These are phyloP conservation scores for Silurus aristotelis DNA, from an alignment of 2,797 vertebrate genomes.

Conservation along the genomic window DNA sequence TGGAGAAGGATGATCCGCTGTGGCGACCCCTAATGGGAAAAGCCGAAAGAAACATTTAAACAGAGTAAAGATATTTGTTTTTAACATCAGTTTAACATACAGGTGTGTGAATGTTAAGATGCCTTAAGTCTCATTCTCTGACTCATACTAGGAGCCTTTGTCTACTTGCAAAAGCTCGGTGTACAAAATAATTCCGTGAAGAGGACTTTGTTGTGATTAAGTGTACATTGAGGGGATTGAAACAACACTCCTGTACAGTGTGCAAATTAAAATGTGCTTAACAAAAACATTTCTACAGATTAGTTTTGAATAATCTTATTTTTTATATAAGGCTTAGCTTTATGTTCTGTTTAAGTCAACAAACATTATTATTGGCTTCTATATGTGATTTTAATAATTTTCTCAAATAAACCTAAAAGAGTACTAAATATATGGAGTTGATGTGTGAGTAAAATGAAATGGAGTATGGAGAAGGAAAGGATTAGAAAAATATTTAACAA, in stretches of 20 bases:
- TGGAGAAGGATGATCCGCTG: too few relatives aligned
- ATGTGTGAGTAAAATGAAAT: too few relatives aligned
- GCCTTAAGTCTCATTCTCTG: not conserved
- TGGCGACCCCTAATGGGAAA: too few relatives aligned
- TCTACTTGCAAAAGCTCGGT: not conserved
- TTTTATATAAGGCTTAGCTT: not conserved
- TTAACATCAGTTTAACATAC: too few relatives aligned
- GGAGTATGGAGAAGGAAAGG: not conserved
- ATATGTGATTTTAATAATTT: not conserved
- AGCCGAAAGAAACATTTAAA: not conserved
- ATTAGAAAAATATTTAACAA: not conserved
- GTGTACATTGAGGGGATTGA: not conserved
- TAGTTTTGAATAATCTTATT: not conserved
- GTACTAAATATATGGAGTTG: not conserved
- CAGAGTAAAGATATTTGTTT: not conserved
- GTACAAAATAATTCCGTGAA: not conserved
- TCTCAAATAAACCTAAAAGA: not conserved
- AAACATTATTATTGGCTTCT: not conserved
- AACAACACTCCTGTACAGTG: not conserved
- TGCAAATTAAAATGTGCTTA: not conserved
- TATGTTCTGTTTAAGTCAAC: not conserved
- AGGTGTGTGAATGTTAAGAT: too few relatives aligned
- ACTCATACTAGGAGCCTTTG: not conserved
- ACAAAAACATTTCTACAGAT: too few relatives aligned
- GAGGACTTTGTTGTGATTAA: not conserved